phyloP scores from a whole-genome alignment of 2,113 vertebrate genomes.

The Capricornis sumatraensis region DNA sequence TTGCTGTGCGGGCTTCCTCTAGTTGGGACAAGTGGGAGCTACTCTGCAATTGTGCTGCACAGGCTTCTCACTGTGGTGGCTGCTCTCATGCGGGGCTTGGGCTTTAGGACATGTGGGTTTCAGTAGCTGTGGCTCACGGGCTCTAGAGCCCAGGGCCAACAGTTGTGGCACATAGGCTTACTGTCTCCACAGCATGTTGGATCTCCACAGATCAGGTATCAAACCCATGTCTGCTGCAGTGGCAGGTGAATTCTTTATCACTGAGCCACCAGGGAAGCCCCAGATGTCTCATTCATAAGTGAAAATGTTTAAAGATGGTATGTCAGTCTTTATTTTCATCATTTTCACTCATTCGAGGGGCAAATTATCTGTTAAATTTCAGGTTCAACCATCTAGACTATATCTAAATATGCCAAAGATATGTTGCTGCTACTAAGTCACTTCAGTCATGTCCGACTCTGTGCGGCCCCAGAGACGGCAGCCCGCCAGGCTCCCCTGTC shows the following conservation, averaged over 20 bases:
- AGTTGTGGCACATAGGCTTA: background rate
- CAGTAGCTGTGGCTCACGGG: background rate
- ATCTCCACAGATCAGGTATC: background rate
- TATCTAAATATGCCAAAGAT: background rate
- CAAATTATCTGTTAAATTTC: background rate
- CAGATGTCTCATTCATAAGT: background rate
- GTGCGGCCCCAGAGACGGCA: too few species aligned
- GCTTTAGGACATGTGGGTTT: background rate
- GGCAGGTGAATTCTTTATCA: background rate
- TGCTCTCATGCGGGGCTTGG: too few species aligned
- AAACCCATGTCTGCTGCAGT: background rate
- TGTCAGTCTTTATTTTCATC: conserved; percentile 8
- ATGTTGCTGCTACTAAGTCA: too few species aligned
- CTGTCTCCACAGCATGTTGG: background rate
- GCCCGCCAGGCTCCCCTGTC: too few species aligned
- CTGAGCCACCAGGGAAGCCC: background rate
- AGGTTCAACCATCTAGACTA: background rate
- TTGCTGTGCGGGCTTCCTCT: background rate
- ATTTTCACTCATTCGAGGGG: background rate
- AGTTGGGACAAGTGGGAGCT: background rate
- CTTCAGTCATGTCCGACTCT: too few species aligned
- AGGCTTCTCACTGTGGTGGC: background rate
- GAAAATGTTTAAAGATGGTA: background rate
- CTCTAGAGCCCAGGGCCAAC: background rate
- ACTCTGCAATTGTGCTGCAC: accelerated